Evolutionary conservation across 2,113 vertebrate genomes (phyloP).

Genomic region (Oryctolagus cuniculus): mOryCun1.1 NC_091435.1:37261501-37262000

Average conservation of each 20-base stretch:
- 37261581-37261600: no score
- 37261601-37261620: no score
- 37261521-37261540: no score
- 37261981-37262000: neutral
- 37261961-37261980: neutral
- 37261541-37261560: no score
- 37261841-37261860: neutral
- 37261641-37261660: no score
- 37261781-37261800: neutral
- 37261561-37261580: no score
- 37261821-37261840: neutral
- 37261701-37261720: neutral
- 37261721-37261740: neutral
- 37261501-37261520: no score
- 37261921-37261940: neutral
- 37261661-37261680: no score
- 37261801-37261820: neutral
- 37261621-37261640: no score
- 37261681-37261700: no score
- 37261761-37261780: neutral
- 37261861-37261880: neutral
- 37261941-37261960: neutral
- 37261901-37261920: neutral
- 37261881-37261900: neutral
- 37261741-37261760: conserved; percentile 17